Conservation (phyloP, 2,888 invertebrate genomes). For the Lissonota sp. region DNA sequence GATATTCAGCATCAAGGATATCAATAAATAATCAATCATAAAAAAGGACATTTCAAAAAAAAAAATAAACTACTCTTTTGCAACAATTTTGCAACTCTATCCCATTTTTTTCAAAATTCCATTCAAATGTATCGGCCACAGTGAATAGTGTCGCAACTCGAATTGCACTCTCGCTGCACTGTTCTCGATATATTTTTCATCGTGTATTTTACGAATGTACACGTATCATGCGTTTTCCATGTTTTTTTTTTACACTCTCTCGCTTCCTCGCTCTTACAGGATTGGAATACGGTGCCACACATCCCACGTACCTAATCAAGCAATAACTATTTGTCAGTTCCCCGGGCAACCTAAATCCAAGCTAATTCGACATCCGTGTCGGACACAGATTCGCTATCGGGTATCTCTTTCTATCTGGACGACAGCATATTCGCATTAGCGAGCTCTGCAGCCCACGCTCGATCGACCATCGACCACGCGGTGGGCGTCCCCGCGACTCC, state of each 20-base stretch:
- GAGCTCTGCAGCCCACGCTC: constrained; percentile 83
- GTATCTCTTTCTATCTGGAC: constrained; percentile 84
- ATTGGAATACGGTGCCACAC: constrained; percentile 61
- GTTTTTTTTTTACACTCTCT: too few species aligned
- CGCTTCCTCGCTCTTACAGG: constrained; percentile 33
- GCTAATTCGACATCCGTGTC: constrained; percentile 84
- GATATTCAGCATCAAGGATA: too few species aligned
- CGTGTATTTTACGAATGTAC: constrained; percentile 26
- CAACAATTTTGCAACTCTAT: too few species aligned
- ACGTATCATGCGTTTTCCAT: neutral
- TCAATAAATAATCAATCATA: too few species aligned
- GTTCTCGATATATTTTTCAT: constrained; percentile 29
- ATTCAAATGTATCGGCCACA: too few species aligned
- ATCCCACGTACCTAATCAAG: constrained; percentile 81
- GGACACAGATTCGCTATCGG: constrained; percentile 84
- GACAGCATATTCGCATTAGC: constrained; percentile 84
- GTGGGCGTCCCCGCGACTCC: constrained; percentile 65
- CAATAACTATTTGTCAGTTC: constrained; percentile 84
- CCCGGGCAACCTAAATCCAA: constrained; percentile 83
- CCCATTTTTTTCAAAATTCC: too few species aligned
- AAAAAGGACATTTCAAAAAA: too few species aligned
- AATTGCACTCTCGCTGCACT: constrained; percentile 37
- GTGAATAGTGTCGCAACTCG: neutral
- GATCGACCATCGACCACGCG: constrained; percentile 81
- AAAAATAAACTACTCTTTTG: too few species aligned